Percentiles rank a stretch among this genome's conserved stretches.
These are phyloP conservation scores for Stenodera caucasica DNA, from an alignment of 2,888 invertebrate genomes.

Conservation along the genomic window DNA sequence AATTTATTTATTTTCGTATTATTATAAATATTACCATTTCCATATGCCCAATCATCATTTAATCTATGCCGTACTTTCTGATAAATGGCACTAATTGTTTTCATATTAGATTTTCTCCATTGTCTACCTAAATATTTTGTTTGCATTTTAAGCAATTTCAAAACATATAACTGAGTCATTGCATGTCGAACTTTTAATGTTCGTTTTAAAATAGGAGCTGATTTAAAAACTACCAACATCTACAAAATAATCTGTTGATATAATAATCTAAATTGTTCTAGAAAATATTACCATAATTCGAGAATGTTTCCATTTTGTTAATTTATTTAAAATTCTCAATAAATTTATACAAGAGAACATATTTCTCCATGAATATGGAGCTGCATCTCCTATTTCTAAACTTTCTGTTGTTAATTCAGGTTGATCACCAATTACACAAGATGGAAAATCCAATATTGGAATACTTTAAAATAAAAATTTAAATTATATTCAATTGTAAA, in stretches of 20 bases:
- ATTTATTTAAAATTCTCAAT: constrained; percentile 92
- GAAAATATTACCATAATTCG: constrained; percentile 74
- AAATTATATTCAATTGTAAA: constrained; percentile 10
- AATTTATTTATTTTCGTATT: background rate
- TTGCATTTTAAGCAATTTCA: constrained; percentile 99
- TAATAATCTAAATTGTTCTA: constrained; percentile 3
- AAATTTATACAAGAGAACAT: constrained; percentile 98
- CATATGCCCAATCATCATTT: constrained; percentile 99
- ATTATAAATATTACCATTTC: constrained; percentile 69
- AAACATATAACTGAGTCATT: constrained; percentile 96
- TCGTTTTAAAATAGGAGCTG: constrained; percentile 96
- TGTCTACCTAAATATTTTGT: constrained; percentile 98
- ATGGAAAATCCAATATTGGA: constrained; percentile 92
- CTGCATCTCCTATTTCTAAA: constrained; percentile 80
- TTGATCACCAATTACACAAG: constrained; percentile 93
- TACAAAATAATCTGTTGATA: constrained; percentile 33
- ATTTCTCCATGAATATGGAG: constrained; percentile 95
- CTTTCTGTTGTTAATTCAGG: constrained; percentile 91
- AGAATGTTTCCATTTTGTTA: constrained; percentile 99
- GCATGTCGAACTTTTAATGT: constrained; percentile 94
- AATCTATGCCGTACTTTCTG: constrained; percentile 93
- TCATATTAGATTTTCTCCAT: constrained; percentile 99
- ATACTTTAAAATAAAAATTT: constrained; percentile 61
- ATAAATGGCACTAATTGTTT: constrained; percentile 98
- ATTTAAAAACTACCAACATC: constrained; percentile 99